phyloP scores from a whole-genome alignment of 1,140 invertebrate genomes.

The Psix sp. region DNA sequence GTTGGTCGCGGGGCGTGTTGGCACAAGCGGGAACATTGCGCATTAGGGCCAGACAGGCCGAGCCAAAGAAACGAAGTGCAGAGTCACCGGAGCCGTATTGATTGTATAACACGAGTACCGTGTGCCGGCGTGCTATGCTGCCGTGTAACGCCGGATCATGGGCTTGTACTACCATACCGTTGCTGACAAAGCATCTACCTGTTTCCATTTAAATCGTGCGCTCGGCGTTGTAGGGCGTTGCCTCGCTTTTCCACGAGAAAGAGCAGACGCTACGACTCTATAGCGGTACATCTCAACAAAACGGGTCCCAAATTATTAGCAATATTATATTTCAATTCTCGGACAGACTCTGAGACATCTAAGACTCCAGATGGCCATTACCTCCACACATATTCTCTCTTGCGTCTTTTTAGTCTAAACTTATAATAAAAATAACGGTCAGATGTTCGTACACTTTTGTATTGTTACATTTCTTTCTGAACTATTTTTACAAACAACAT shows the following conservation, averaged over 20 bases:
- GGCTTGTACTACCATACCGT: constrained; percentile 57
- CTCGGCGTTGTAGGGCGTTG: constrained; percentile 59
- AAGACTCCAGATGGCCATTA: not conserved
- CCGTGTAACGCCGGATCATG: constrained; percentile 58
- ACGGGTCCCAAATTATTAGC: constrained; percentile 42
- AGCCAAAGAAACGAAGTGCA: constrained; percentile 58
- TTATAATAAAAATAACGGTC: too few species aligned
- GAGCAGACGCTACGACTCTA: constrained; percentile 23
- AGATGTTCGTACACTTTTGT: too few species aligned
- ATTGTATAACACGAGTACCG: constrained; percentile 61
- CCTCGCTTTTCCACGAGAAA: constrained; percentile 45
- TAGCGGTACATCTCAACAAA: constrained; percentile 38
- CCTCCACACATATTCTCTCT: not conserved
- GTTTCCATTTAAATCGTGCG: constrained; percentile 66
- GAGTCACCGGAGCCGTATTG: constrained; percentile 61
- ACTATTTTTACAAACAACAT: too few species aligned
- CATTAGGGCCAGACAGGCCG: constrained; percentile 48
- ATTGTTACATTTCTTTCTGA: too few species aligned
- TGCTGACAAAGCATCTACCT: constrained; percentile 67
- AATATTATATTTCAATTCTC: constrained; percentile 45
- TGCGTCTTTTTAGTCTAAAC: too few species aligned
- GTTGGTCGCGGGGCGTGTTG: constrained; percentile 37
- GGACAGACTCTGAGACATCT: constrained; percentile 25
- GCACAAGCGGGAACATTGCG: constrained; percentile 52
- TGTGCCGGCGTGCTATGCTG: constrained; percentile 52